Percentiles rank a stretch among this genome's conserved stretches.
Evolutionary conservation across 1,140 invertebrate genomes (phyloP).

Genomic region (Ceratina calcarata): DNA sequence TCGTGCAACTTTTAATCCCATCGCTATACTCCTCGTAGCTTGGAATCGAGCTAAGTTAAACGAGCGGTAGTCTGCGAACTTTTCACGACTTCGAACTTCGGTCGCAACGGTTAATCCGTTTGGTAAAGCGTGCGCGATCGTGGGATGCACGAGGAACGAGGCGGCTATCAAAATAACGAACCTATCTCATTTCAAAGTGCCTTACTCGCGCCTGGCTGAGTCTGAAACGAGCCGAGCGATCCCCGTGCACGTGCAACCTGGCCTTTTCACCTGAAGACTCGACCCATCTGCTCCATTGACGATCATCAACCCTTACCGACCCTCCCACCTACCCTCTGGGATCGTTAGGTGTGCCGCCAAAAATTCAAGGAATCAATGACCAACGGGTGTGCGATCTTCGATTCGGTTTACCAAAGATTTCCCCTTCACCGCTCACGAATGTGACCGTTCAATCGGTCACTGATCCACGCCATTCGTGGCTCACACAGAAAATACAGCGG

Average conservation of each 20-base stretch:
- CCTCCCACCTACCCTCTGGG: slow-evolving; percentile 31
- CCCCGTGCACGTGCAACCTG: slow-evolving; percentile 6
- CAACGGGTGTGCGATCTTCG: background rate
- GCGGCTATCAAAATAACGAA: slow-evolving; percentile 74
- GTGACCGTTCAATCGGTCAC: slow-evolving; percentile 18
- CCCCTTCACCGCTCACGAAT: slow-evolving; percentile 8
- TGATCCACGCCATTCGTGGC: background rate
- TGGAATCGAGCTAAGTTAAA: no score
- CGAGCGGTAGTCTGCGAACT: slow-evolving; percentile 13
- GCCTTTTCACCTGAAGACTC: slow-evolving; percentile 50
- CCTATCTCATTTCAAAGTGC: slow-evolving; percentile 64
- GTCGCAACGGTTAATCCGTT: slow-evolving; percentile 18
- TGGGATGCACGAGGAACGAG: slow-evolving; percentile 50
- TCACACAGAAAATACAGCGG: slow-evolving; percentile 10
- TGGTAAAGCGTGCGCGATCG: slow-evolving; percentile 5
- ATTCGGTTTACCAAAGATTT: background rate
- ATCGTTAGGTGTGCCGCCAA: slow-evolving; percentile 61
- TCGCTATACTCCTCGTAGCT: no score
- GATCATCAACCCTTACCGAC: no score
- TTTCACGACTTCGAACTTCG: slow-evolving; percentile 33
- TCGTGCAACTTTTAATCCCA: no score
- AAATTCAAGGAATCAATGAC: slow-evolving; percentile 47
- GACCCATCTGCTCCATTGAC: slow-evolving; percentile 61
- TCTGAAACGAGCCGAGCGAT: slow-evolving; percentile 59
- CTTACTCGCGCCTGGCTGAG: slow-evolving; percentile 69